phyloP scores from a whole-genome alignment of 2,888 invertebrate species.

The Nephrotoma appendiculata region DNA sequence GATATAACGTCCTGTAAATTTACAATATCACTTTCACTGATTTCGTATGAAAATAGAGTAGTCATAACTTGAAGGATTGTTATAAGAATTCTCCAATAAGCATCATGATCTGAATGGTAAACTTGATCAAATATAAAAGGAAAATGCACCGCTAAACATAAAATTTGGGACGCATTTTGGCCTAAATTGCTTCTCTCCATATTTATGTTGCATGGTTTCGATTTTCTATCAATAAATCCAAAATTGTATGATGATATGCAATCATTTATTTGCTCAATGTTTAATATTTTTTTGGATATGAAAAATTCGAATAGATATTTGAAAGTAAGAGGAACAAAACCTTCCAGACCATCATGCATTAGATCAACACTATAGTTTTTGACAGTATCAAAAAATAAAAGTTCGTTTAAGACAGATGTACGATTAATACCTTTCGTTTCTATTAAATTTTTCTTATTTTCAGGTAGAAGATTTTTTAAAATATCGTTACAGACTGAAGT shows the following conservation, averaged over 20 bases:
- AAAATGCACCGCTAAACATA: neutral
- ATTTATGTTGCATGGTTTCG: no score
- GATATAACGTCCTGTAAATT: neutral
- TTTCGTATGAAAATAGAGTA: neutral
- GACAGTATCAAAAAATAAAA: neutral
- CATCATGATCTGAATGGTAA: neutral
- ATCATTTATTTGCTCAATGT: neutral
- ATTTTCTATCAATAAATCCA: neutral
- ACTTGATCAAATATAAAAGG: neutral
- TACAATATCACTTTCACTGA: neutral
- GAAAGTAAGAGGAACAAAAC: neutral
- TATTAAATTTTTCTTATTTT: neutral
- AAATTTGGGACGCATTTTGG: neutral
- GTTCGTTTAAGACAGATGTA: neutral
- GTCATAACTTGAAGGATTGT: neutral
- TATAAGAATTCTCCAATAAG: neutral
- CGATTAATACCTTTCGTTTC: neutral
- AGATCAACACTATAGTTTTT: neutral
- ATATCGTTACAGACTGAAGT: neutral
- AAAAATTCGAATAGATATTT: slow-evolving; percentile 5
- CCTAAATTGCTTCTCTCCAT: neutral
- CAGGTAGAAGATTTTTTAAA: neutral
- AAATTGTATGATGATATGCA: neutral
- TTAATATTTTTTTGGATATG: slow-evolving; percentile 4
- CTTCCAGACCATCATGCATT: neutral